Evolutionary conservation across 2,797 vertebrate genomes (phyloP), one percentile per base, ranked within the genome.

Genomic region (Avahi laniger): DNA sequence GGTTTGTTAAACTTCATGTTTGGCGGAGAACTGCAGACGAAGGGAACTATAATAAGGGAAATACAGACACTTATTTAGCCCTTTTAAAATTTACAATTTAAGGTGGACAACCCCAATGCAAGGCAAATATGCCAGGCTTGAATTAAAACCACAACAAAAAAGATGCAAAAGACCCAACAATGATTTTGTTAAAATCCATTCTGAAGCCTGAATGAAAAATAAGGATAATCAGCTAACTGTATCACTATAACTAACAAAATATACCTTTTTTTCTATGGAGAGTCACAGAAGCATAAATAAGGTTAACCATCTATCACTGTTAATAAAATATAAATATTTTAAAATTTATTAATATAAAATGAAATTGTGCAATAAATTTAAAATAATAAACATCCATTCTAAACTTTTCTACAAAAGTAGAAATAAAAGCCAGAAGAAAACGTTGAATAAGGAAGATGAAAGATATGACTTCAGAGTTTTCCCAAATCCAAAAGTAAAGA

Each of bases 221-320:
- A 80, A 90, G 15, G 87, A 52, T 30, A 57, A 83, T 84, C 54
- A 89, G 65, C 24, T 86, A 90, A 81, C 38, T 83, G 63, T 35
- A 43, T 83, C 59, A 91, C 50, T 87, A 3, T 67, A 94, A 95
- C 69, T 63, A 89, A 85, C 35, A 89, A 79, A 93, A 81, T 1
- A 50, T 54, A 48, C 35, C 22, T 80, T 85, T 38, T 61, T 94
- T 89, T 80, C 57, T 35, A 38, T 78, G 48, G 41, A 95, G 52
- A 92, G 33, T 67, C 91, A 89, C 6, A 93, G 50, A 91, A 83
- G 38, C 46, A 89, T 65, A 94, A 96, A 57, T 52, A 82, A 93
- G 20, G n/a, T 83, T 86, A 91, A 90, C 9, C 7, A 86, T 82
- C 43, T 73, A 91, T 70, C 75, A 91, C 7, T 87, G 48, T 17